Percentiles rank a stretch among this genome's conserved stretches.
Conservation (phyloP, 2,113 vertebrate species). For the Channa argus region DNA sequence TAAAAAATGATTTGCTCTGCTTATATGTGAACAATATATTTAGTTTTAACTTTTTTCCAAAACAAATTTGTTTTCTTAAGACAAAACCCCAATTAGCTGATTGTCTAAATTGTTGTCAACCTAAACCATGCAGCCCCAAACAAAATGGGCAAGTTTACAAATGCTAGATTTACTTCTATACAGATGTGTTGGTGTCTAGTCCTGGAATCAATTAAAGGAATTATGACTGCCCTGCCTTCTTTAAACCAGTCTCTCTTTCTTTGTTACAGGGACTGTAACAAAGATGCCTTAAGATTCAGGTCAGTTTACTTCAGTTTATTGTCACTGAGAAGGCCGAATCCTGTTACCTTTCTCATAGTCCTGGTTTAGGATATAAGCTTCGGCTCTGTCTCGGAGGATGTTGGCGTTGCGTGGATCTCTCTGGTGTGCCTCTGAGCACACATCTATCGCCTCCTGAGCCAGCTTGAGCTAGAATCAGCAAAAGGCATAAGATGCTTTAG, state of each 20-base stretch:
- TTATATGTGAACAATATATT: not conserved
- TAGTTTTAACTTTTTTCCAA: not conserved
- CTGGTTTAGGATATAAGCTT: constrained; percentile 87
- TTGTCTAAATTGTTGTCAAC: too few relatives aligned
- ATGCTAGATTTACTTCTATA: too few relatives aligned
- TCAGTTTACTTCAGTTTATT: too few relatives aligned
- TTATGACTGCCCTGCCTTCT: too few relatives aligned
- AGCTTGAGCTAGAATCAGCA: constrained; percentile 67
- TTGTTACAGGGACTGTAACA: not conserved
- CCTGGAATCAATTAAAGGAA: too few relatives aligned
- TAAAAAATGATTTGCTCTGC: not conserved
- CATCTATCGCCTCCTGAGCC: constrained; percentile 79
- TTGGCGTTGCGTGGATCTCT: constrained; percentile 84
- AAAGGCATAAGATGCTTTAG: not conserved
- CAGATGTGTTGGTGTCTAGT: too few relatives aligned
- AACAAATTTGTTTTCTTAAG: not conserved
- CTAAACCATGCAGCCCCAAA: too few relatives aligned
- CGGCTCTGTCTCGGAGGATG: constrained; percentile 85
- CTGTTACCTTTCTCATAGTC: constrained; percentile 86
- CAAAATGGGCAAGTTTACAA: too few relatives aligned
- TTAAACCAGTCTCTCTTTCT: too few relatives aligned
- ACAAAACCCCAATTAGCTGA: not conserved
- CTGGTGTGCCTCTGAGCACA: constrained; percentile 87
- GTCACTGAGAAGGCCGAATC: too few relatives aligned
- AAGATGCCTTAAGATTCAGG: not conserved